phyloP scores from a whole-genome alignment of 1,140 invertebrate species.

The Nebria ingens region DNA sequence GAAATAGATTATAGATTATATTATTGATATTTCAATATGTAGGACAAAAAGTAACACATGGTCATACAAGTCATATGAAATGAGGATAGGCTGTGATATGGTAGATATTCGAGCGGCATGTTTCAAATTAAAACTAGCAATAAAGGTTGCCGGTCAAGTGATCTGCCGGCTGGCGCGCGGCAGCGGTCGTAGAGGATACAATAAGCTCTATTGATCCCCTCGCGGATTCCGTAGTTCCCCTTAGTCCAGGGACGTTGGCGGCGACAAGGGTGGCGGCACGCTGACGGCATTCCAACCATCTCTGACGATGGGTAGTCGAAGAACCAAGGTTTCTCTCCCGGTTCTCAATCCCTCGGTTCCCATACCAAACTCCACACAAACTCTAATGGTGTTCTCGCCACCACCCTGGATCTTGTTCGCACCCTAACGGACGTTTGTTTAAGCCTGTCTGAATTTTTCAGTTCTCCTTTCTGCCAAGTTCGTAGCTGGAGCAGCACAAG shows the following conservation, averaged over 20 bases:
- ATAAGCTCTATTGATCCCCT: neutral
- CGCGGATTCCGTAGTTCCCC: neutral
- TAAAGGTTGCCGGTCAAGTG: neutral
- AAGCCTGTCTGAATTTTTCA: neutral
- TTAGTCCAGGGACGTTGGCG: too few relatives aligned
- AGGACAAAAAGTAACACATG: too few relatives aligned
- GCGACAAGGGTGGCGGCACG: neutral
- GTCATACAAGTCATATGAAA: too few relatives aligned
- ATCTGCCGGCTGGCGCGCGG: neutral
- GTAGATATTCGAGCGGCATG: neutral
- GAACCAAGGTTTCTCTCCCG: neutral
- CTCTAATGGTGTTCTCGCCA: neutral
- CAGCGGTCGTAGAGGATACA: neutral
- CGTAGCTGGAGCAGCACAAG: neutral
- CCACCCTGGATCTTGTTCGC: neutral
- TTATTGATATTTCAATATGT: too few relatives aligned
- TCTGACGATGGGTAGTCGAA: neutral
- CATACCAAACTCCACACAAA: neutral
- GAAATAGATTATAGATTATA: too few relatives aligned
- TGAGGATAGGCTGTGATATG: too few relatives aligned
- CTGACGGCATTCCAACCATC: neutral
- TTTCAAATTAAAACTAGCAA: neutral
- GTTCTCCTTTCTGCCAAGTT: neutral
- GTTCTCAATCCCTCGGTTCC: neutral
- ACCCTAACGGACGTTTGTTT: neutral